These are phyloP conservation scores for Montifringilla adamsi DNA, from an alignment of 2,113 vertebrate species.

Conservation along the genomic window DNA sequence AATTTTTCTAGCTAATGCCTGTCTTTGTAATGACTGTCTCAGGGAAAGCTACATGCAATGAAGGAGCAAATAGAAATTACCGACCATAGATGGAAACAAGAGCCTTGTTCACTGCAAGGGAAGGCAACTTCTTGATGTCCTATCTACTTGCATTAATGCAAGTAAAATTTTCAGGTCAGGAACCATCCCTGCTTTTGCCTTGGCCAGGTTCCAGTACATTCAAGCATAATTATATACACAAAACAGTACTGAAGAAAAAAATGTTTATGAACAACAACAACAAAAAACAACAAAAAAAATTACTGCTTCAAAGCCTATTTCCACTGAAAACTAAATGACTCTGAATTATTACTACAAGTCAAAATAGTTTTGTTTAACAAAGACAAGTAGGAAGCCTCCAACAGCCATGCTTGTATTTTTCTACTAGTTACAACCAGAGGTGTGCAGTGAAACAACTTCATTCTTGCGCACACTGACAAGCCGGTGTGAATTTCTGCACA, in stretches of 20 bases:
- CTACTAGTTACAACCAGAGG: not conserved
- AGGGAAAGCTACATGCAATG: not conserved
- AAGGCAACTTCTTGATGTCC: not conserved
- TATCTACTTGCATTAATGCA: not conserved
- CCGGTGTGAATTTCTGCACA: not conserved
- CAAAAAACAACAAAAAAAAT: not conserved
- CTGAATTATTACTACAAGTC: not conserved
- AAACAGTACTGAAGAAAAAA: not conserved
- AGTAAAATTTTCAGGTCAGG: not conserved
- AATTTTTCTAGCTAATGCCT: not conserved
- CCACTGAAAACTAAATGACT: not conserved
- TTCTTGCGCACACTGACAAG: not conserved
- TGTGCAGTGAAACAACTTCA: not conserved
- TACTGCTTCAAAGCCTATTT: not conserved
- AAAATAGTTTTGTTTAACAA: not conserved
- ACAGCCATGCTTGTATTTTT: not conserved
- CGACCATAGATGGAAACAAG: not conserved
- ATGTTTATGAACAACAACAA: not conserved
- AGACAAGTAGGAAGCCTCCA: not conserved
- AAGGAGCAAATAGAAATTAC: not conserved
- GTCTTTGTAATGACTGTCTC: not conserved
- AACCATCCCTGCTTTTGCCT: not conserved
- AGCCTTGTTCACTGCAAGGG: not conserved
- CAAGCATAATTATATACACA: not conserved
- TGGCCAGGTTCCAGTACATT: not conserved